Base-by-base conservation (phyloP, 2,113 vertebrate genomes). In the Ammodytes dubius region DNA sequence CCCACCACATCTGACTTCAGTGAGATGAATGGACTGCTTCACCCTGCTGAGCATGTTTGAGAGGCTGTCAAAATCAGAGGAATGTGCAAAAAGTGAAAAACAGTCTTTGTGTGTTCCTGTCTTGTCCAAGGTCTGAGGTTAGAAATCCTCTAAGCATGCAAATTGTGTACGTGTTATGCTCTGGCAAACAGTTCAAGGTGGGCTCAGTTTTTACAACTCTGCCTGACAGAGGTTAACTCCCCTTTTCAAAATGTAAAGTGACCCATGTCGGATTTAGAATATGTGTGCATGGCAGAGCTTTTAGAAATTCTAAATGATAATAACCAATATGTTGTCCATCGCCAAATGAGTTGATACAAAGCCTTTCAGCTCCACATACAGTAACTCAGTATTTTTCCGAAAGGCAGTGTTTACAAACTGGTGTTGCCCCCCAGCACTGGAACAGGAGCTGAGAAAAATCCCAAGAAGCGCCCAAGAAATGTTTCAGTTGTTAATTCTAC, bases 11-110 rank as follows among this genome's bases (percentile, higher is more conserved):
- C 60, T 7, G 66, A 81, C 58, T 86, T 17, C 40, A 65, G 49
- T 14, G 52, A 17, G 2, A 70, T 50, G 39, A 82, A 80, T n/a
- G 10, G 65, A 67, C 40, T 53, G 58, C 43, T 52, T 58, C 53
- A 47, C 37, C 45, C 17, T 47, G 52, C 37, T 76, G 56, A 50
- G 52, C 2, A 9, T 61, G 54, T 74, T 79, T 54, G 66, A 40
- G 12, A 17, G 49, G 15, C 46, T 60, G 3, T 45, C 6, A 35
- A 37, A 72, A 65, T 69, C 10, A 17, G 52, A 57, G 59, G n/a
- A 84, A 76, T 72, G 84, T 75, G 81, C 89, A 85, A 87, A 89
- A 87, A 83, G 74, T 54, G 11, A 27, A 77, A 60, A 67, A 42
- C 63, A 57, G 61, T 19, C 65, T 69, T 79, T 86, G 67, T 86